Percentiles rank a stretch among this genome's conserved stretches.
Conservation (phyloP, 2,113 vertebrate genomes). For the Cygnus atratus region DNA sequence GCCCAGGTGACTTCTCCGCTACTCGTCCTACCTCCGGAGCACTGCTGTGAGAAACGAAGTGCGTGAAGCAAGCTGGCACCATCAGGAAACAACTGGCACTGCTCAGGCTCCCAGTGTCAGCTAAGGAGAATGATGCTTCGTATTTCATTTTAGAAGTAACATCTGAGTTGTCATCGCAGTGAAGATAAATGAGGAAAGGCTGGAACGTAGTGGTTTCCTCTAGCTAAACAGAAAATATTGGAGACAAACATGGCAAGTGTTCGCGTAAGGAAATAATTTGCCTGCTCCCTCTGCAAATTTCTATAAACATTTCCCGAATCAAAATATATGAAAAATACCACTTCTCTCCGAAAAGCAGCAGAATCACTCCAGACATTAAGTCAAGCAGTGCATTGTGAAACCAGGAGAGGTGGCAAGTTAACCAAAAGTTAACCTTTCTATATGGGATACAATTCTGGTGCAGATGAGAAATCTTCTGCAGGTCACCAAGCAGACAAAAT, state of each 20-base stretch:
- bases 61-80: accelerated
- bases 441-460: neutral
- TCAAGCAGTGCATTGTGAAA: neutral
- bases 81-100: neutral
- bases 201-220: neutral
- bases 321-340: neutral
- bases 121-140: accelerated
- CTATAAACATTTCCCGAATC: neutral
- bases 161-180: accelerated
- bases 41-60: neutral
- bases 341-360: neutral
- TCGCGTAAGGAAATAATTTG: neutral
- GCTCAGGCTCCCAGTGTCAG: neutral
- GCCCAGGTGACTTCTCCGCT: accelerated
- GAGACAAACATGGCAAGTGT: neutral
- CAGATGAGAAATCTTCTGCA: neutral
- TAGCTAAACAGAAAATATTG: neutral
- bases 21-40: accelerated
- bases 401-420: neutral
- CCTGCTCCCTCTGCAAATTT: neutral
- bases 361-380: neutral
- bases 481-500: neutral
- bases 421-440: neutral
- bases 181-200: neutral
- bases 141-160: neutral